A percentile compares a stretch with the other conserved stretches of the same genome.
phyloP scores from a whole-genome alignment of 2,888 invertebrate species.

The Zygothrica quintamaculata region DNA sequence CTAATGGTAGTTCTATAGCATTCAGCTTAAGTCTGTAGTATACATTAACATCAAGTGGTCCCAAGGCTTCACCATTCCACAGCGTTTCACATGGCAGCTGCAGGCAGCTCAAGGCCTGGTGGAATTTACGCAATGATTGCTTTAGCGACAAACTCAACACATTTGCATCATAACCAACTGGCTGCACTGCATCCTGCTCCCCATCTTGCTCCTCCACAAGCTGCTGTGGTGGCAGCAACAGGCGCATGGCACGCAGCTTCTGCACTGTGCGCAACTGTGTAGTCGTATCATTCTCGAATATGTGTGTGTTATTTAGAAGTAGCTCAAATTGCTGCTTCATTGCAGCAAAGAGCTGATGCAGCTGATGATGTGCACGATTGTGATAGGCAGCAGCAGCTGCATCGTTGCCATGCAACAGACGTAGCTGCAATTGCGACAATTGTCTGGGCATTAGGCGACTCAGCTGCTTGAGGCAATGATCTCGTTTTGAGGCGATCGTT shows the following conservation, averaged over 20 bases:
- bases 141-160: constrained; percentile 64
- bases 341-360: constrained; percentile 60
- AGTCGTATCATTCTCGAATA: constrained; percentile 64
- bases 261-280: constrained; percentile 65
- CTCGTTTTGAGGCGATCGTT: constrained; percentile 56
- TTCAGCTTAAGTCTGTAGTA: constrained; percentile 80
- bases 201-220: too few species aligned
- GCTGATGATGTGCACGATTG: constrained; percentile 25
- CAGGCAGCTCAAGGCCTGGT: constrained; percentile 38
- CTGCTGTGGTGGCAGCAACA: constrained; percentile 53
- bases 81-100: constrained; percentile 35
- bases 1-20: constrained; percentile 79
- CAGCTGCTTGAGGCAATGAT: constrained; percentile 69
- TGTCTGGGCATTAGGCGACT: constrained; percentile 70
- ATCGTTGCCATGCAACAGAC: constrained; percentile 61
- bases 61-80: constrained; percentile 36
- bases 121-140: constrained; percentile 42
- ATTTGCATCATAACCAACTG: constrained; percentile 65
- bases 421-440: constrained; percentile 60
- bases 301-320: constrained; percentile 60
- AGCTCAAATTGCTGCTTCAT: constrained; percentile 76
- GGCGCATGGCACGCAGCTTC: constrained; percentile 72
- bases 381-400: constrained; percentile 36
- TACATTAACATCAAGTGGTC: constrained; percentile 80
- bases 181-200: neutral